Conservation (phyloP, 2,888 invertebrate genomes). For the Bellardia pandia region DNA sequence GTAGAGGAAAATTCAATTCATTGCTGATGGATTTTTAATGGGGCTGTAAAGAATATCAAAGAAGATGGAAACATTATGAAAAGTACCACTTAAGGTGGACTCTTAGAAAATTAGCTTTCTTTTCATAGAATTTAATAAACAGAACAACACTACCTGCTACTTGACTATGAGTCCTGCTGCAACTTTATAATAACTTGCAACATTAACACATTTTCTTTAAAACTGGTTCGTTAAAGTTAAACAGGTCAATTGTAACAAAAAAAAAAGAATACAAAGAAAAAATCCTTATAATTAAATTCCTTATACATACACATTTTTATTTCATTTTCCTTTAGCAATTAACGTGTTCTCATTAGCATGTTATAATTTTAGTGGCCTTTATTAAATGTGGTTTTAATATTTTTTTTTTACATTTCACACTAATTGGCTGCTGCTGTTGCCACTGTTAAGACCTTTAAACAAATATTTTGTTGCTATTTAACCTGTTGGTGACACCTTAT, state of each 20-base stretch:
- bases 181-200: slow-evolving; percentile 26
- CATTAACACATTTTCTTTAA: slow-evolving; percentile 67
- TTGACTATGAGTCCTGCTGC: neutral
- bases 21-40: slow-evolving; percentile 39
- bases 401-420: slow-evolving; percentile 6
- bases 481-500: slow-evolving; percentile 71
- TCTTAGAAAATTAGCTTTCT: slow-evolving; percentile 58
- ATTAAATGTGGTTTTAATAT: slow-evolving; percentile 46
- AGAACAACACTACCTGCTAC: neutral
- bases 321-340: neutral
- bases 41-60: neutral
- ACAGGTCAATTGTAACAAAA: slow-evolving; percentile 61
- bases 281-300: slow-evolving; percentile 51
- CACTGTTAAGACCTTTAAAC: slow-evolving; percentile 10
- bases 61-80: slow-evolving; percentile 45
- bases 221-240: slow-evolving; percentile 49
- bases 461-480: slow-evolving; percentile 39
- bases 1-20: neutral
- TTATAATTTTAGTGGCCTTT: slow-evolving; percentile 41
- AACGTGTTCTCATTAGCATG: slow-evolving; percentile 39
- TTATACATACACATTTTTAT: neutral
- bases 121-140: slow-evolving; percentile 48
- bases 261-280: slow-evolving; percentile 21
- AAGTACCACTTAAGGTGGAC: slow-evolving; percentile 66
- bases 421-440: slow-evolving; percentile 63